A percentile compares a stretch with the other conserved stretches of the same genome.
Conservation (phyloP, 2,797 vertebrate species). For the Oceanodroma leucorhoa region DNA sequence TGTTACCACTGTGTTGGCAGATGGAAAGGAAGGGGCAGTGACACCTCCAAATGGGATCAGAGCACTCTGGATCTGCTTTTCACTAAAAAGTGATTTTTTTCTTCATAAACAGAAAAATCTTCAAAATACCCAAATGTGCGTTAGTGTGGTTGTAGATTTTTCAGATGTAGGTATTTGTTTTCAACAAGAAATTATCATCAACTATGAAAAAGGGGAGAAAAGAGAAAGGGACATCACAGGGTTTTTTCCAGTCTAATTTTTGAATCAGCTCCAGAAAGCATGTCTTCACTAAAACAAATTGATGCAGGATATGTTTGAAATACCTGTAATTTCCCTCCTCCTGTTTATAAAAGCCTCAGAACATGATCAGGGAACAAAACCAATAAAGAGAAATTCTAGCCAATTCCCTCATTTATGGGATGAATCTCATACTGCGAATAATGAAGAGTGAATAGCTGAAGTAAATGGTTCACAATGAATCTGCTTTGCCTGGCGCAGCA, state of each 20-base stretch:
- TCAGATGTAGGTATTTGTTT: not conserved
- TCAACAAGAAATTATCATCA: not conserved
- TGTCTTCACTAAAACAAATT: conserved; percentile 24
- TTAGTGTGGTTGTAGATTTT: not conserved
- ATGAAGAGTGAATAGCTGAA: conserved; percentile 47
- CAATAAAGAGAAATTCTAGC: conserved; percentile 43
- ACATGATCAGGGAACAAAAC: conserved; percentile 41
- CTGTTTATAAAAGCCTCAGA: conserved; percentile 36
- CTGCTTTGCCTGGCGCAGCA: not conserved
- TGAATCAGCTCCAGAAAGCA: not conserved
- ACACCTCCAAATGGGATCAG: not conserved
- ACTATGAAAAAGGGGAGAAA: not conserved
- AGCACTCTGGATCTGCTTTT: not conserved
- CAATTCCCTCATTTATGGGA: conserved; percentile 31
- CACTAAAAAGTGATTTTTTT: not conserved
- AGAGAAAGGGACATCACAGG: not conserved
- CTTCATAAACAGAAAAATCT: not conserved
- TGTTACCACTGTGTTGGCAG: not conserved
- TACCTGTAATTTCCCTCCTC: conserved; percentile 50
- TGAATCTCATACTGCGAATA: conserved; percentile 57
- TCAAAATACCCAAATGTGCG: not conserved
- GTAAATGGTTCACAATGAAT: conserved; percentile 38
- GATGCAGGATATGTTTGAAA: conserved; percentile 19
- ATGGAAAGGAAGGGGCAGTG: not conserved
- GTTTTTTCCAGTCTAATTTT: not conserved